Percentiles rank a stretch among this genome's conserved stretches.
These are phyloP conservation scores for Chlorodrepanis virens DNA, from an alignment of 2,113 vertebrate species.

Conservation along the genomic window DNA sequence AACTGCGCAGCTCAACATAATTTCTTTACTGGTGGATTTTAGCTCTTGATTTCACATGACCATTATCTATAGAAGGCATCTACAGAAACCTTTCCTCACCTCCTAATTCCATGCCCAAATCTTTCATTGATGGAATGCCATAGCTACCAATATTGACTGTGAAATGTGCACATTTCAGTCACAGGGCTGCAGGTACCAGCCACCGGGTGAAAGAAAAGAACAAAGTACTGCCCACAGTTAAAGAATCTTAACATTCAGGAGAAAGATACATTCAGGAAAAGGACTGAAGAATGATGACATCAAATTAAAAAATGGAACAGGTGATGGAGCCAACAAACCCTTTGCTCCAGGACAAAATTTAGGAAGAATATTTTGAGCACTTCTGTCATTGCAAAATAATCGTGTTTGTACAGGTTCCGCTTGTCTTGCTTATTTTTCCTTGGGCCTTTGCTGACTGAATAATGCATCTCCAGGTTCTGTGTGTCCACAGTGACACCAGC, in stretches of 20 bases:
- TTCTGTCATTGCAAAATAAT: background rate
- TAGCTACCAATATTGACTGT: background rate
- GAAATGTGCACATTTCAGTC: background rate
- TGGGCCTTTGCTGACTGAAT: background rate
- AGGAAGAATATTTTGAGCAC: background rate
- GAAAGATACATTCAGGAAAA: background rate
- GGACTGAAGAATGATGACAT: background rate
- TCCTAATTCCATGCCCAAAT: background rate
- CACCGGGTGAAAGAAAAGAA: background rate
- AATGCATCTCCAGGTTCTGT: background rate
- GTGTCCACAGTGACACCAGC: background rate
- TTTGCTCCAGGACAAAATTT: background rate
- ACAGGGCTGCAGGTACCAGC: background rate
- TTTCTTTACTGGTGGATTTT: background rate
- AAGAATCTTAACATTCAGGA: background rate
- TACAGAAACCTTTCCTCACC: fast-evolving
- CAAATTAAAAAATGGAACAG: background rate
- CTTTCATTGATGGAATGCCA: background rate
- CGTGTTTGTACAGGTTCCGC: background rate
- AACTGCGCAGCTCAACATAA: background rate
- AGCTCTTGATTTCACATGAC: background rate
- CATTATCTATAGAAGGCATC: background rate
- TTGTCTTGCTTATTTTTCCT: background rate
- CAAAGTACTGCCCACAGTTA: background rate
- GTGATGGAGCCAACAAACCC: background rate